These are phyloP conservation scores for Mellilla xanthometata DNA, from an alignment of 2,888 invertebrate species.

Conservation along the genomic window DNA sequence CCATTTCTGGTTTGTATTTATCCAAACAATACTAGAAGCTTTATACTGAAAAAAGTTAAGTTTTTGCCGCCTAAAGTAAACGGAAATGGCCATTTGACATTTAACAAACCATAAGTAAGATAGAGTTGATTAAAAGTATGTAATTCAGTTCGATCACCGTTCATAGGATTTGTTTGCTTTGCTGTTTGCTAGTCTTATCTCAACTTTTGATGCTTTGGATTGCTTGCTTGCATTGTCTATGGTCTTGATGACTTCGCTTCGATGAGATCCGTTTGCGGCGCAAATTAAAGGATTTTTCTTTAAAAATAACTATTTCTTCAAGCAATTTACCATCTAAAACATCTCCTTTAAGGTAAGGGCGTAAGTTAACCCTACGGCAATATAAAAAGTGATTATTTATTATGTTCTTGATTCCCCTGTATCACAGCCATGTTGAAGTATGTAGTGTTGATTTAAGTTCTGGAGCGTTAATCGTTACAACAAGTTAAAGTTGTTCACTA, in stretches of 20 bases:
- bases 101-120: too few relatives aligned
- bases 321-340: conserved; percentile 74
- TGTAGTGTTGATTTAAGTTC: conserved; percentile 80
- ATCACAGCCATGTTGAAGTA: conserved; percentile 81
- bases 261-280: conserved; percentile 70
- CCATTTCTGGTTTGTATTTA: conserved; percentile 43
- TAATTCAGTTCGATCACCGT: too few relatives aligned
- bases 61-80: conserved; percentile 35
- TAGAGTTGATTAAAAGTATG: too few relatives aligned
- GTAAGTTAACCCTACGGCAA: conserved; percentile 77
- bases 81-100: too few relatives aligned
- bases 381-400: conserved; percentile 80
- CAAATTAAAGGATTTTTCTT: conserved; percentile 63
- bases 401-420: conserved; percentile 79
- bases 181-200: too few relatives aligned
- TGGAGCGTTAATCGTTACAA: conserved; percentile 72
- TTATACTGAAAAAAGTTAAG: neutral
- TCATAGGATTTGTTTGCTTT: neutral
- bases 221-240: conserved; percentile 34
- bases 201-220: too few relatives aligned
- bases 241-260: conserved; percentile 56
- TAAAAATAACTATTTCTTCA: conserved; percentile 64
- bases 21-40: too few relatives aligned
- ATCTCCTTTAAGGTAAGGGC: conserved; percentile 81
- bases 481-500: conserved; percentile 78